Percentiles rank a stretch among this genome's conserved stretches.
Conservation (phyloP, 1,140 invertebrate species). For the Drosophila tani region DNA sequence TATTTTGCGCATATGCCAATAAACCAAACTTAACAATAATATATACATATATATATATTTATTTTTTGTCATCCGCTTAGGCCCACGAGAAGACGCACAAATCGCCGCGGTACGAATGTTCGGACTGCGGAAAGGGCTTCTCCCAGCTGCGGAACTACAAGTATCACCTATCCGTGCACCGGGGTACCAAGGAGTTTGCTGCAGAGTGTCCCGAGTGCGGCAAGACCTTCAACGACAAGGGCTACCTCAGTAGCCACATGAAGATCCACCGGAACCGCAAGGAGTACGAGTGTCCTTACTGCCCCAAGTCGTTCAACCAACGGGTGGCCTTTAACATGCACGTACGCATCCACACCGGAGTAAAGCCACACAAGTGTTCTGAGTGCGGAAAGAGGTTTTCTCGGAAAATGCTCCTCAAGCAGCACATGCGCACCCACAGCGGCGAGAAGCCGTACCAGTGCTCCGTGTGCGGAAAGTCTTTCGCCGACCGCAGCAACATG, state of each 20-base stretch:
- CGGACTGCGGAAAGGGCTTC: slow-evolving; percentile 92
- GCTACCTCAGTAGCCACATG: slow-evolving; percentile 92
- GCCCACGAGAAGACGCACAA: slow-evolving; percentile 84
- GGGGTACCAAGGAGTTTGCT: slow-evolving; percentile 91
- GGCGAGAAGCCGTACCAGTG: slow-evolving; percentile 84
- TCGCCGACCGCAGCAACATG: slow-evolving; percentile 94
- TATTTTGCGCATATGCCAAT: too few relatives aligned
- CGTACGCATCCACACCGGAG: slow-evolving; percentile 91
- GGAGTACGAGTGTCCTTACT: slow-evolving; percentile 90
- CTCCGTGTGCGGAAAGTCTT: slow-evolving; percentile 83
- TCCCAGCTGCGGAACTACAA: slow-evolving; percentile 91
- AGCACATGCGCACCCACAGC: slow-evolving; percentile 91
- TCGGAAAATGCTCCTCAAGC: slow-evolving; percentile 92
- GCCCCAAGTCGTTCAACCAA: slow-evolving; percentile 92
- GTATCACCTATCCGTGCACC: slow-evolving; percentile 91
- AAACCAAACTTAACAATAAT: neutral
- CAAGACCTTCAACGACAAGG: slow-evolving; percentile 91
- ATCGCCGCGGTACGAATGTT: slow-evolving; percentile 90
- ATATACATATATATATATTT: slow-evolving; percentile 8
- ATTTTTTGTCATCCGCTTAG: slow-evolving; percentile 40
- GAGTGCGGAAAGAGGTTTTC: slow-evolving; percentile 95
- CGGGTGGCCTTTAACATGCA: slow-evolving; percentile 94
- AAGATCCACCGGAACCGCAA: slow-evolving; percentile 92
- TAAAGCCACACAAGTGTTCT: slow-evolving; percentile 94
- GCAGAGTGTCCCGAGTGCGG: slow-evolving; percentile 91